These are phyloP conservation scores for Oegoconia quadripuncta DNA, from an alignment of 2,888 invertebrate species.

Conservation along the genomic window DNA sequence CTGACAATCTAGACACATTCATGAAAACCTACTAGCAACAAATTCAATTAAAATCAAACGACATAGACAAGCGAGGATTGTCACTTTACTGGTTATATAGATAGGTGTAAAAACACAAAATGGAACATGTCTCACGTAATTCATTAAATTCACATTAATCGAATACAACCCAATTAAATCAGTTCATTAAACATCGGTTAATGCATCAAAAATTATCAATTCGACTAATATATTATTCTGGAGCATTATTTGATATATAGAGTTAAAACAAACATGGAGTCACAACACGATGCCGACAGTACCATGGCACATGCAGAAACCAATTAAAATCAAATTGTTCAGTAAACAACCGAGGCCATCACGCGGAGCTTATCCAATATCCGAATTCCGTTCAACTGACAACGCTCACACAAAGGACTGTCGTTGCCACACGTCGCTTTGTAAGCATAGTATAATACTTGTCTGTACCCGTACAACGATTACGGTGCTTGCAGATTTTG, in stretches of 20 bases:
- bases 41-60: not conserved
- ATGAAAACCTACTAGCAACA: too few relatives aligned
- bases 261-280: conserved; percentile 3
- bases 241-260: not conserved
- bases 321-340: conserved; percentile 68
- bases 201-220: not conserved
- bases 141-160: conserved; percentile 2
- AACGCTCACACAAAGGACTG: conserved; percentile 60
- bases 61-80: too few relatives aligned
- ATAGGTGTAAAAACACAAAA: too few relatives aligned
- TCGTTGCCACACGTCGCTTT: conserved; percentile 51
- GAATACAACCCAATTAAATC: not conserved
- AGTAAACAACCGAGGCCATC: conserved; percentile 47
- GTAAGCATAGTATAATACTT: too few relatives aligned
- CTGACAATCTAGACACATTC: too few relatives aligned
- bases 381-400: conserved; percentile 54
- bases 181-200: conserved; percentile 8
- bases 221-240: not conserved
- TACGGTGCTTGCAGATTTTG: conserved; percentile 28
- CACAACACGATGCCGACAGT: not conserved
- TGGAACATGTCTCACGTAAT: not conserved
- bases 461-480: too few relatives aligned
- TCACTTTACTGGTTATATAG: too few relatives aligned
- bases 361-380: conserved; percentile 64
- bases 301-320: conserved; percentile 37